These are phyloP conservation scores for Bedellia somnulentella DNA, from an alignment of 2,888 invertebrate species.

Conservation along the genomic window DNA sequence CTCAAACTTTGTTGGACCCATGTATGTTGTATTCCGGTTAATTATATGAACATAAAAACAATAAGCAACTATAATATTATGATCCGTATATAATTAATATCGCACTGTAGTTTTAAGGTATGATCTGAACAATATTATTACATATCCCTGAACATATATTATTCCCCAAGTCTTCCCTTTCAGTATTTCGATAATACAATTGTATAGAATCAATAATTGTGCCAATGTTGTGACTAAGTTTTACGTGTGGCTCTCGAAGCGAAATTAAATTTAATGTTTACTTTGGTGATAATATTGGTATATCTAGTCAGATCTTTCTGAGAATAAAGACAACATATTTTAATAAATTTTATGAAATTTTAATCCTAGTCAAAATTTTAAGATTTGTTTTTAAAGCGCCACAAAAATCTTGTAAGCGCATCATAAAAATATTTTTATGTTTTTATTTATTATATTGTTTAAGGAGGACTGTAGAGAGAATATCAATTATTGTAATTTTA, in stretches of 20 bases:
- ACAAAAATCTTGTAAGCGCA: too few relatives aligned
- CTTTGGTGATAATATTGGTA: conserved; percentile 26
- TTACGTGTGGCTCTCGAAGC: conserved; percentile 22
- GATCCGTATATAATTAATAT: conserved; percentile 42
- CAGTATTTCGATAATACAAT: conserved; percentile 40
- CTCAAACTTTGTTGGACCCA: too few relatives aligned
- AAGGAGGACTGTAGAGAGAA: conserved; percentile 20
- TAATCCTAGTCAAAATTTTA: conserved; percentile 49
- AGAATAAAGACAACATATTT: conserved; percentile 25
- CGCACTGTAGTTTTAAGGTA: conserved; percentile 47
- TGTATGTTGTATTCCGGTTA: too few relatives aligned
- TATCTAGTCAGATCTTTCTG: conserved; percentile 53
- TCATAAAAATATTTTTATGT: neutral
- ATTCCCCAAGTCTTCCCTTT: conserved; percentile 50
- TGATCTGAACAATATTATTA: conserved; percentile 28
- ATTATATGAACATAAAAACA: too few relatives aligned
- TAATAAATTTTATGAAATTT: conserved; percentile 25
- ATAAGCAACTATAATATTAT: too few relatives aligned
- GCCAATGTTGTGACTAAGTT: conserved; percentile 48
- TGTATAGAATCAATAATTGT: conserved; percentile 30
- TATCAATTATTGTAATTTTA: conserved; percentile 49
- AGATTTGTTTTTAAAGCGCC: conserved; percentile 13
- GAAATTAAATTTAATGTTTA: conserved; percentile 10
- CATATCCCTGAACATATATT: conserved; percentile 48
- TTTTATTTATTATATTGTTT: conserved; percentile 12